Conservation (phyloP, 1,140 invertebrate species). For the Drosophila mojavensis region DNA sequence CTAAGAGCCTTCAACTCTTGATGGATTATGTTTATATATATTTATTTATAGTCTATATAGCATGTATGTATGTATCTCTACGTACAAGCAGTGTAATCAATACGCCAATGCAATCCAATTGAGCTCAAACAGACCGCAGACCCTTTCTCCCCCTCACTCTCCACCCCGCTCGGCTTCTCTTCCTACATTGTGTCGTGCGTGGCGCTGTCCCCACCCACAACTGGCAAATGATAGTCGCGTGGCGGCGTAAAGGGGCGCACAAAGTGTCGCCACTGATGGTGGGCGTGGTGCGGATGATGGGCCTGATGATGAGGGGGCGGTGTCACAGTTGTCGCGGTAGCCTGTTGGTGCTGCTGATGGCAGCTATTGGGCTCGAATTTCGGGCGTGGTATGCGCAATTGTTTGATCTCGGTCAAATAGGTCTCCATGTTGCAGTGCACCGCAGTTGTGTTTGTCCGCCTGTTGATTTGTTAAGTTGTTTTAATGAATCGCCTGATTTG, state of each 20-base stretch:
- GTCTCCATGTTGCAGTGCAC: slow-evolving; percentile 87
- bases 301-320: slow-evolving; percentile 44
- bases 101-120: slow-evolving; percentile 44
- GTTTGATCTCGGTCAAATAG: slow-evolving; percentile 92
- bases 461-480: slow-evolving; percentile 67
- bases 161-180: neutral
- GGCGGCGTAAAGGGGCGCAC: slow-evolving; percentile 78
- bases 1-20: slow-evolving; percentile 53
- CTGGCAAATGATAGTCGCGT: slow-evolving; percentile 77
- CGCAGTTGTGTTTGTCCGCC: slow-evolving; percentile 30
- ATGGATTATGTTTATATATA: slow-evolving; percentile 38
- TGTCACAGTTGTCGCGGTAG: slow-evolving; percentile 85
- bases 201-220: slow-evolving; percentile 55
- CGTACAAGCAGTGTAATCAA: slow-evolving; percentile 45
- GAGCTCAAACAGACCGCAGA: slow-evolving; percentile 50
- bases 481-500: slow-evolving; percentile 64
- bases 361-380: slow-evolving; percentile 90
- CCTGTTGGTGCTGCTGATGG: slow-evolving; percentile 86
- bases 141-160: neutral
- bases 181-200: slow-evolving; percentile 64
- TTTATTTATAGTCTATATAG: neutral
- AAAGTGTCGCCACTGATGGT: slow-evolving; percentile 82
- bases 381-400: slow-evolving; percentile 91
- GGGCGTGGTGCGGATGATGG: slow-evolving; percentile 51
- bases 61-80: neutral